phyloP scores from a whole-genome alignment of 92 coral and sea anemone genomes.

The Palythoa heliodiscus region DNA sequence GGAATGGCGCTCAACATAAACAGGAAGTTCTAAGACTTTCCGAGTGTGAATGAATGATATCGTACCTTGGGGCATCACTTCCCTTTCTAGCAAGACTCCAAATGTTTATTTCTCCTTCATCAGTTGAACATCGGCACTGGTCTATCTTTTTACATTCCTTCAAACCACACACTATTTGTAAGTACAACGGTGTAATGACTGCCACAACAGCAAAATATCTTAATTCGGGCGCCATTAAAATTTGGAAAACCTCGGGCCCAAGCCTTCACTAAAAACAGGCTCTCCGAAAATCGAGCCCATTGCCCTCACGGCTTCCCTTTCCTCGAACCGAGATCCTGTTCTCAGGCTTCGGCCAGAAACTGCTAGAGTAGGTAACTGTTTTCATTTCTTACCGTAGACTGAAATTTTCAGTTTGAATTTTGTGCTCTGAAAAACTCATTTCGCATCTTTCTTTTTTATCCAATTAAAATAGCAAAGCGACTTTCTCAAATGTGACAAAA shows the following conservation, averaged over 20 bases:
- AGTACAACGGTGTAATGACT: background rate
- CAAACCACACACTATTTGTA: conserved; percentile 40
- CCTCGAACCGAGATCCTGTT: too few relatives aligned
- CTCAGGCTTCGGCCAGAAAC: too few relatives aligned
- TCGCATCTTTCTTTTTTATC: too few relatives aligned
- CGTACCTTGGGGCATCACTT: conserved; percentile 49
- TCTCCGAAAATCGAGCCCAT: too few relatives aligned
- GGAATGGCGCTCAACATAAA: background rate
- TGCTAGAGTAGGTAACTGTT: too few relatives aligned
- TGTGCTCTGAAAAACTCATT: too few relatives aligned
- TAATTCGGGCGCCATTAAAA: conserved; percentile 14
- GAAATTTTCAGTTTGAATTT: too few relatives aligned
- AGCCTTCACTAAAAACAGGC: background rate
- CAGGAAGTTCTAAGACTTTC: background rate
- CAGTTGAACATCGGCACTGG: conserved; percentile 67
- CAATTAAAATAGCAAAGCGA: too few relatives aligned
- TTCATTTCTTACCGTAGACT: too few relatives aligned
- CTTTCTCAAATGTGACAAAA: too few relatives aligned
- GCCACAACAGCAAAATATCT: background rate
- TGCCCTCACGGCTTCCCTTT: too few relatives aligned
- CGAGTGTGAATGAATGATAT: too few relatives aligned
- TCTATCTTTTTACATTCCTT: conserved; percentile 57
- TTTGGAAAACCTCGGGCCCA: background rate
- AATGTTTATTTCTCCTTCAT: conserved; percentile 70
- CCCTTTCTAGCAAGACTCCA: conserved; percentile 60